phyloP scores from a whole-genome alignment of 2,888 invertebrate species.

The Belgica antarctica region DNA sequence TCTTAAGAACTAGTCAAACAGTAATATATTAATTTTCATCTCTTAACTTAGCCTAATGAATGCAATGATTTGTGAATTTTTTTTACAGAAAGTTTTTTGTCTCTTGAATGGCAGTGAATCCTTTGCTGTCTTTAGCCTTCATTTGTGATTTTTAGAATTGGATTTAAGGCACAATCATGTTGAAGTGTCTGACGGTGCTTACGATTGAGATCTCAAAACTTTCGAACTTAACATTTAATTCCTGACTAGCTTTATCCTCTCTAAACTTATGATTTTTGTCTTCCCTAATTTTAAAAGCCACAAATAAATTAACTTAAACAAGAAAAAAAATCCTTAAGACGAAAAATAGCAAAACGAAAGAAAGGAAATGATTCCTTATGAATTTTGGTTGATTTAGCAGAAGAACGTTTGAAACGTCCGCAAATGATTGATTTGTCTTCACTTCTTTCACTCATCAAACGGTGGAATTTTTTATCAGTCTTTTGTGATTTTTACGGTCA shows the following conservation, averaged over 20 bases:
- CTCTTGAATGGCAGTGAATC: slow-evolving; percentile 33
- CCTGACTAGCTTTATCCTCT: slow-evolving; percentile 28
- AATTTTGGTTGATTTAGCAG: slow-evolving; percentile 35
- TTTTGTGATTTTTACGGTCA: slow-evolving; percentile 32
- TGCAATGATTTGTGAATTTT: background rate
- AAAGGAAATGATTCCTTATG: slow-evolving; percentile 4
- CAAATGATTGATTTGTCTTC: background rate
- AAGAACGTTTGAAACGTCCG: slow-evolving; percentile 22
- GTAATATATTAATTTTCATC: slow-evolving; percentile 39
- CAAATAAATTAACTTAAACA: slow-evolving; percentile 28
- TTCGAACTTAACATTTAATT: slow-evolving; percentile 5
- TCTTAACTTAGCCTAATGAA: background rate
- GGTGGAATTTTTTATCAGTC: slow-evolving; percentile 43
- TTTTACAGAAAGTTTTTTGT: slow-evolving; percentile 23
- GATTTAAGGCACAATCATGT: slow-evolving; percentile 1
- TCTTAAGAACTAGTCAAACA: slow-evolving; percentile 44
- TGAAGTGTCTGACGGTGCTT: background rate
- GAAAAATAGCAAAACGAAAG: slow-evolving; percentile 33
- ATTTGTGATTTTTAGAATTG: background rate
- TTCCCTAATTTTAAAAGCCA: slow-evolving; percentile 3
- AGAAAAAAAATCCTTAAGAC: background rate
- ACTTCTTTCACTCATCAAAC: background rate
- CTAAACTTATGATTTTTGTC: background rate
- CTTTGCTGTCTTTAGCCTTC: background rate
- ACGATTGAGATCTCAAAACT: background rate